Base-by-base conservation (phyloP, 2,797 vertebrate species). In the Danio choprae region DNA sequence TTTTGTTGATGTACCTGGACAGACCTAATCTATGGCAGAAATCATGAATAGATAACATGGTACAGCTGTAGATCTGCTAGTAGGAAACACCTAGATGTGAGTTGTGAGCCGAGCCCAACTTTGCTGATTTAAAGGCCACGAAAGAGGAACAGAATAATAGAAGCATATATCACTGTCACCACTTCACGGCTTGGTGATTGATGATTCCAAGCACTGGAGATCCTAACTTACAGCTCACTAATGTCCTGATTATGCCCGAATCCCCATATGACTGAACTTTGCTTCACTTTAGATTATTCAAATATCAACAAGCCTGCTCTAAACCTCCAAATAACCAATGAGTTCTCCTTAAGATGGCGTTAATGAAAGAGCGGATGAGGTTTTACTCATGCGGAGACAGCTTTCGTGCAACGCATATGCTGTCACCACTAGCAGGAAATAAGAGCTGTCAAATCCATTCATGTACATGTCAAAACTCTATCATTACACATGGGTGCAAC, bases 131-230 rank as follows among this genome's bases (percentile, higher is more conserved):
- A 83, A 80, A 80, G 77, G 70, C 84, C 65, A 80, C 59, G 29
- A 79, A 81, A 79, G 72, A 72, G 56, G 70, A 69, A 70, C 53
- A 79, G 72, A 79, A 84, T 80, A 85, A 87, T 77, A 81, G 70
- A 84, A 81, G 72, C 83, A 87, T 87, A 82, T 67, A 89, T 87
- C 86, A 87, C 79, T 87, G 88, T 85, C 84, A 11, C 40, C 63
- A 50, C 81, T 84, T 77, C 82, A 86, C 50, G 53, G 68, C 36
- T 67, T 58, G 6, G 55, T 84, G 86, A 87, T 82, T 86, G 86
- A 89, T 87, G 81, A 74, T 77, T 46, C 50, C 48, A 80, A 71
- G 82, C 77, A 78, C 69, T 55, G 18, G 73, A 84, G 83, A 87
- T 83, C 73, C 75, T 83, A 81, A 84, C 81, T 86, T 83, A 76